These are phyloP conservation scores for Lytechinus variegatus DNA, from an alignment of 35 echinoderm and acorn worm species.

Conservation along the genomic window DNA sequence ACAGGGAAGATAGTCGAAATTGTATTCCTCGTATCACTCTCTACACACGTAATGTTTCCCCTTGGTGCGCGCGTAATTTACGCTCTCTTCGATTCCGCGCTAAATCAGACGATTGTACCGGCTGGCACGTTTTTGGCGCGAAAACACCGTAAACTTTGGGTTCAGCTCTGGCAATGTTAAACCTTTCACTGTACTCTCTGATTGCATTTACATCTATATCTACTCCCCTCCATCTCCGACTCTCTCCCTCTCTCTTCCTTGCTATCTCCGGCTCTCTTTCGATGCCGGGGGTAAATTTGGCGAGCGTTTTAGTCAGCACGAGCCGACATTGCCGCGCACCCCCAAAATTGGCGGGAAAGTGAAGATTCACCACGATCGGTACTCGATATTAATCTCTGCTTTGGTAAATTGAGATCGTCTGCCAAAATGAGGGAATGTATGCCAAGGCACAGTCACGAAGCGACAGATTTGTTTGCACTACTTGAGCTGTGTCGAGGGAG, in stretches of 20 bases:
- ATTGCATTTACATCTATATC: slow-evolving; percentile 37
- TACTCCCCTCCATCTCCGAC: background rate
- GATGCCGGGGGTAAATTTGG: slow-evolving; percentile 45
- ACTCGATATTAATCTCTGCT: slow-evolving; percentile 29
- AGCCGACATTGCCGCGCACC: background rate
- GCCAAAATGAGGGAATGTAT: background rate
- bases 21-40: background rate
- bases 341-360: slow-evolving; percentile 29
- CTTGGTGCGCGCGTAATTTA: background rate
- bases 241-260: background rate
- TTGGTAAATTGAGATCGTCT: slow-evolving; percentile 18
- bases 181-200: slow-evolving; percentile 37
- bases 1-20: background rate
- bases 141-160: slow-evolving; percentile 55
- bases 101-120: slow-evolving; percentile 30
- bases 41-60: background rate
- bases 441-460: background rate
- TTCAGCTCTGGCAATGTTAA: slow-evolving; percentile 46
- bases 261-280: background rate
- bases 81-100: slow-evolving; percentile 2
- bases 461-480: slow-evolving; percentile 2
- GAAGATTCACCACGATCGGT: slow-evolving; percentile 41
- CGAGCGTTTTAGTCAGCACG: slow-evolving; percentile 45
- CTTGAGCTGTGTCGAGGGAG: background rate
- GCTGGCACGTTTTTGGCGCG: slow-evolving; percentile 22